These are phyloP conservation scores for Nothobranchius furzeri DNA, from an alignment of 2,113 vertebrate species.

Conservation along the genomic window DNA sequence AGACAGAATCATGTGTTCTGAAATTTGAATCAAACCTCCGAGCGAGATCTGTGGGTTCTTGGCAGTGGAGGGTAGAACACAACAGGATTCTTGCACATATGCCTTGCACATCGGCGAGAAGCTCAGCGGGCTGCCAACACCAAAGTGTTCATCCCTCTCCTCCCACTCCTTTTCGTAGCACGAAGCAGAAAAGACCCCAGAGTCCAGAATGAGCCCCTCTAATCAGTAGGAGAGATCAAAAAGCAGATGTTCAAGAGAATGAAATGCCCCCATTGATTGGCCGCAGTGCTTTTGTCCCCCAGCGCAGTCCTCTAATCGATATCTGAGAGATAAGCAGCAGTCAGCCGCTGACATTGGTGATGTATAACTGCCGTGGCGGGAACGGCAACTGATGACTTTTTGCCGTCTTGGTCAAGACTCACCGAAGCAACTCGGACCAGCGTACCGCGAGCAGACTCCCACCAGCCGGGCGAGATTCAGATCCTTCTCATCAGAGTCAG, in stretches of 20 bases:
- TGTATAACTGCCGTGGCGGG: conserved; percentile 43
- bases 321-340: conserved; percentile 71
- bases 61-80: conserved; percentile 55
- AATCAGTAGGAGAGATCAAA: conserved; percentile 58
- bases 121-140: conserved; percentile 60
- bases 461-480: background rate
- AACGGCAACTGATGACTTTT: conserved; percentile 42
- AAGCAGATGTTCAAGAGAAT: conserved; percentile 70
- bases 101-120: conserved; percentile 57
- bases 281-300: conserved; percentile 27
- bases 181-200: conserved; percentile 16
- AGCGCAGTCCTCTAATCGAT: conserved; percentile 60
- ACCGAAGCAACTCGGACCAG: conserved; percentile 6
- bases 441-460: conserved; percentile 1
- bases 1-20: conserved; percentile 53
- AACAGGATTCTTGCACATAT: conserved; percentile 71
- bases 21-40: conserved; percentile 61
- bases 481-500: background rate
- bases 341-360: conserved; percentile 61
- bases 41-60: conserved; percentile 63
- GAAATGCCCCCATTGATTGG: conserved; percentile 76
- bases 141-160: conserved; percentile 63
- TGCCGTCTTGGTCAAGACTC: conserved; percentile 31
- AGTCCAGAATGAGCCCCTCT: conserved; percentile 23
- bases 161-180: conserved; percentile 53